phyloP scores from a whole-genome alignment of 2,888 invertebrate genomes.

The Escarpia spicata region DNA sequence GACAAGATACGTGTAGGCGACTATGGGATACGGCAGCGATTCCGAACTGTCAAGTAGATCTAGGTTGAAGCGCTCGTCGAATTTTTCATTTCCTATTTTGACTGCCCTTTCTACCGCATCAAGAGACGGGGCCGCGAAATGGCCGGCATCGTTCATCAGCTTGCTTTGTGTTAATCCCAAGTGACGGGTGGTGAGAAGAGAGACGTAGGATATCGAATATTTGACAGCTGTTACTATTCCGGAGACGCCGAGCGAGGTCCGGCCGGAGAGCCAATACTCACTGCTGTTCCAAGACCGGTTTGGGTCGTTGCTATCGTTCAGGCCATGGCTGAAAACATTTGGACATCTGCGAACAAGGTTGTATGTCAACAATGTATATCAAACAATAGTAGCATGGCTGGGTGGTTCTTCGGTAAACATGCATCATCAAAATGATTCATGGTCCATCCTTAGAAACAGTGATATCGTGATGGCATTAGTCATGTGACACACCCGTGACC shows the following conservation, averaged over 20 bases:
- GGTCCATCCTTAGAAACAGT: no score
- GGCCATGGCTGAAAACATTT: background rate
- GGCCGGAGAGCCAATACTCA: conserved; percentile 30
- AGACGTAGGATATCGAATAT: conserved; percentile 22
- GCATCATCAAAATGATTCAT: no score
- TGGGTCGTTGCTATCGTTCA: background rate
- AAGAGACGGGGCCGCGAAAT: background rate
- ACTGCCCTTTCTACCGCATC: background rate
- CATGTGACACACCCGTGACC: no score
- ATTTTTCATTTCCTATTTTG: background rate
- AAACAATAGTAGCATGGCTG: no score
- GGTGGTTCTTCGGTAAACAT: no score
- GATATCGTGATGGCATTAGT: no score
- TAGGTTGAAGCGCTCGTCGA: background rate
- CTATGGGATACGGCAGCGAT: conserved; percentile 52
- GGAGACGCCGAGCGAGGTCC: conserved; percentile 32
- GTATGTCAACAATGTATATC: no score
- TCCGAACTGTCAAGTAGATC: conserved; percentile 25
- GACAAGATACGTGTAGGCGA: conserved; percentile 57
- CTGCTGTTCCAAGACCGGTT: conserved; percentile 28
- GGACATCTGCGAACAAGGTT: background rate
- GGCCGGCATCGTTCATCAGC: background rate
- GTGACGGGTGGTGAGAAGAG: background rate
- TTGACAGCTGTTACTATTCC: conserved; percentile 34
- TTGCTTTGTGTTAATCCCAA: background rate